Evolutionary conservation across 2,888 invertebrate genomes (phyloP), one percentile per base, ranked within the genome.

Genomic region (Uloborus plumipes): DNA sequence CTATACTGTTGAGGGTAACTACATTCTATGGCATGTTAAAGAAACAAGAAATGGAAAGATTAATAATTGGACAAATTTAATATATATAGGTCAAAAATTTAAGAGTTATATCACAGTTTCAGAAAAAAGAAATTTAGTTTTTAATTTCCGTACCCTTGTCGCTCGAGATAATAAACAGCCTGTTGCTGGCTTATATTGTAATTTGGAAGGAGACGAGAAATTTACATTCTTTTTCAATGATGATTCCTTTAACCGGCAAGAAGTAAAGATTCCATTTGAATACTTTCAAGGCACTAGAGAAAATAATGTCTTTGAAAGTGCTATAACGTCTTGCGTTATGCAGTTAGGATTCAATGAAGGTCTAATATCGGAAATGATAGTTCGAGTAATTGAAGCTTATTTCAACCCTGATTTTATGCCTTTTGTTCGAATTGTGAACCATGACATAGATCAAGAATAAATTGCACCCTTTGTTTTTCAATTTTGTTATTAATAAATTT

Each of bases 61-160:
- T 51, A 77, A 73, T 31, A 74, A 71, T 62, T 92, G 86, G 91
- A 91, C 86, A 91, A 93, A 88, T 51, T 90, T 96, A 70, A 92
- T 97, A 85, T 96, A 95, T 88, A 92, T 94, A 77, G 93, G 93
- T 71, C 92, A 92, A 26, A 85, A 76, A 31, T 88, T 85, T 80
- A 71, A 81, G 51, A 87, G 88, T 93, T 94, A 95, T 65, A 92
- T 96, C 72, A 93, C 93, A 88, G 94, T 96, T 47, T 95, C 96
- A 0, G 96, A 97, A 88, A 93, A 96, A 87, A 92, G 97, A 87
- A 96, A 96, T 89, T 90, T 96, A 87, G 94, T 94, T 26, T 96
- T 96, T 91, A 94, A 94, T 88, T 93, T 94, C 88, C 89, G 92
- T 76, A 88, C 89, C 9, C 91, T 96, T 69, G 90, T 96, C 72